Evolutionary conservation across 2,888 invertebrate genomes (phyloP).

Genomic region (Ochropacha duplaris): DNA sequence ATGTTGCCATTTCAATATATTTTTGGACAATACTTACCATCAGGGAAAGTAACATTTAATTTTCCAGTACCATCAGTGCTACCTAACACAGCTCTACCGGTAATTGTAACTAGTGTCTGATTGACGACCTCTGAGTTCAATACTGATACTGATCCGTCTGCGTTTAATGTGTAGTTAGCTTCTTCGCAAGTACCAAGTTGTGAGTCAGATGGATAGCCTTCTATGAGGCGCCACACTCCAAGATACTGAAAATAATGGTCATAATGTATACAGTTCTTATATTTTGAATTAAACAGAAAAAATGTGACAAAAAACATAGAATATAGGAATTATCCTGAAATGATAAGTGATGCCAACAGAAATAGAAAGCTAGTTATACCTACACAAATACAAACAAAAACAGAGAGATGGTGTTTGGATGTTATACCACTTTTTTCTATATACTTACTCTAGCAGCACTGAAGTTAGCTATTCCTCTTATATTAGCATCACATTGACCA

Average conservation of each 20-base stretch:
- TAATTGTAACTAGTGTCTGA: slow-evolving; percentile 37
- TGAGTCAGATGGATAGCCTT: slow-evolving; percentile 50
- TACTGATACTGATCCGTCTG: slow-evolving; percentile 36
- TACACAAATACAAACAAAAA: too few species aligned
- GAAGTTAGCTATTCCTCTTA: slow-evolving; percentile 48
- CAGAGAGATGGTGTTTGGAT: too few species aligned
- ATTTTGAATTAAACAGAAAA: too few species aligned
- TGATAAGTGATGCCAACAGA: too few species aligned
- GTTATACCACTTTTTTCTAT: too few species aligned
- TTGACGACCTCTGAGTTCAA: slow-evolving; percentile 55
- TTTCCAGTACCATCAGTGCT: slow-evolving; percentile 83
- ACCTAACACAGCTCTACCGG: slow-evolving; percentile 51
- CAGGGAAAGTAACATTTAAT: slow-evolving; percentile 83
- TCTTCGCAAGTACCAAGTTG: slow-evolving; percentile 56
- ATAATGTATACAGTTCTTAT: too few species aligned
- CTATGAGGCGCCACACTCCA: slow-evolving; percentile 58
- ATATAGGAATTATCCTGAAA: too few species aligned
- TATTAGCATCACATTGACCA: slow-evolving; percentile 52
- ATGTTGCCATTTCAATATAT: not conserved
- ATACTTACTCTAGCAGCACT: slow-evolving; percentile 40
- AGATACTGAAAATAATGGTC: slow-evolving; percentile 26
- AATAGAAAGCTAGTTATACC: too few species aligned
- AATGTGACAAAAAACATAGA: too few species aligned
- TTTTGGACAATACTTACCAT: slow-evolving; percentile 41
- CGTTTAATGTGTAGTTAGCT: slow-evolving; percentile 41